Evolutionary conservation across 2,113 vertebrate species (phyloP).

Genomic region (Centropus unirufus): DNA sequence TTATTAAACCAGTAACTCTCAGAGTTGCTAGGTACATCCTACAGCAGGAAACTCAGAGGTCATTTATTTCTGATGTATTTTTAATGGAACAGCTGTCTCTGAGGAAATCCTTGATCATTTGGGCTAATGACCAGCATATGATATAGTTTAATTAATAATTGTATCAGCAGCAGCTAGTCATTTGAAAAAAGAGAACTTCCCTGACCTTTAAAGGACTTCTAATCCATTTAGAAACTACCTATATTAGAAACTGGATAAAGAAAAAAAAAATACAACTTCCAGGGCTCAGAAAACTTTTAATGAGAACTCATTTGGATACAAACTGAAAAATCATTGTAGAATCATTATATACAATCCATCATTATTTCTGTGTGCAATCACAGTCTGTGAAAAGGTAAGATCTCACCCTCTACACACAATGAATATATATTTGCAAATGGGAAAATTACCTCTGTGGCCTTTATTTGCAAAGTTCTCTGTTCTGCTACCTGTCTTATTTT

Average conservation of each 20-base stretch:
- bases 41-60: neutral
- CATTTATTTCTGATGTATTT: slow-evolving; percentile 21
- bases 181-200: neutral
- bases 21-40: neutral
- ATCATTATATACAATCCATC: neutral
- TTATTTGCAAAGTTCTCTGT: neutral
- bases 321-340: neutral
- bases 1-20: neutral
- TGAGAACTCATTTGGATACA: neutral
- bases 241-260: neutral
- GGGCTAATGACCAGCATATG: neutral
- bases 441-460: neutral
- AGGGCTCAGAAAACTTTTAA: neutral
- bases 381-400: neutral
- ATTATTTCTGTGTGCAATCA: neutral
- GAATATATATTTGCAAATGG: neutral
- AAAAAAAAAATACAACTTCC: neutral
- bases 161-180: neutral
- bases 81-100: slow-evolving; percentile 25
- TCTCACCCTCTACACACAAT: neutral
- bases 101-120: slow-evolving; percentile 38
- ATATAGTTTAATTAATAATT: slow-evolving; percentile 46
- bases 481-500: neutral
- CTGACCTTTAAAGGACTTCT: neutral
- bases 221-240: neutral